Conservation (phyloP, 2,888 invertebrate genomes). For the Tetranychus truncatus region DNA sequence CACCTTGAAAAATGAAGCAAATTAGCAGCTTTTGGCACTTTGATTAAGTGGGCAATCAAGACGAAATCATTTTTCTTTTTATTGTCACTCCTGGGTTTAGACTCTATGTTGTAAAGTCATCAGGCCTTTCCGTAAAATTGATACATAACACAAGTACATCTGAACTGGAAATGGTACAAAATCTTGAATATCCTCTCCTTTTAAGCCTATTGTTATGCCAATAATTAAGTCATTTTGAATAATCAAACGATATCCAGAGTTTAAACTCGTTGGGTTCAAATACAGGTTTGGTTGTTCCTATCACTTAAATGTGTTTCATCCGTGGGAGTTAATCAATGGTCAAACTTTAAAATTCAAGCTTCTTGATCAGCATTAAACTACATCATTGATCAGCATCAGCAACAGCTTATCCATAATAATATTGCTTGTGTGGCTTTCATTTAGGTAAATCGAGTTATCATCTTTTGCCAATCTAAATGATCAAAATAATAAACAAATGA, state of each 20-base stretch:
- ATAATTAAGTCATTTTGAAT: too few species aligned
- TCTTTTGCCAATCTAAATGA: too few species aligned
- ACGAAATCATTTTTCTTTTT: too few species aligned
- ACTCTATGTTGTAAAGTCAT: background rate
- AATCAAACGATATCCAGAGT: too few species aligned
- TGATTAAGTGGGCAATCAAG: too few species aligned
- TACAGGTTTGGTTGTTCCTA: background rate
- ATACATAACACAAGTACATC: too few species aligned
- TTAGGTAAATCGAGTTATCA: too few species aligned
- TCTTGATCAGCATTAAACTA: background rate
- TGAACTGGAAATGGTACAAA: background rate
- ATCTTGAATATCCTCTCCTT: background rate
- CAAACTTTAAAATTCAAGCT: background rate
- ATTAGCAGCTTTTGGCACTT: too few species aligned
- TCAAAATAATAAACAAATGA: background rate
- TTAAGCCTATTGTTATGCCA: too few species aligned
- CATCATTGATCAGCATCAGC: too few species aligned
- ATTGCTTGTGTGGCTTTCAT: too few species aligned
- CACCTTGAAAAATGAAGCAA: background rate
- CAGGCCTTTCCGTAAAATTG: background rate
- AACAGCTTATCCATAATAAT: too few species aligned
- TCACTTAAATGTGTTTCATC: background rate
- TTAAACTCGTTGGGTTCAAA: background rate
- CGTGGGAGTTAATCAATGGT: background rate
- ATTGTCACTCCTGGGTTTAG: background rate